These are phyloP conservation scores for Vireo altiloquus DNA, from an alignment of 2,113 vertebrate genomes.

Conservation along the genomic window DNA sequence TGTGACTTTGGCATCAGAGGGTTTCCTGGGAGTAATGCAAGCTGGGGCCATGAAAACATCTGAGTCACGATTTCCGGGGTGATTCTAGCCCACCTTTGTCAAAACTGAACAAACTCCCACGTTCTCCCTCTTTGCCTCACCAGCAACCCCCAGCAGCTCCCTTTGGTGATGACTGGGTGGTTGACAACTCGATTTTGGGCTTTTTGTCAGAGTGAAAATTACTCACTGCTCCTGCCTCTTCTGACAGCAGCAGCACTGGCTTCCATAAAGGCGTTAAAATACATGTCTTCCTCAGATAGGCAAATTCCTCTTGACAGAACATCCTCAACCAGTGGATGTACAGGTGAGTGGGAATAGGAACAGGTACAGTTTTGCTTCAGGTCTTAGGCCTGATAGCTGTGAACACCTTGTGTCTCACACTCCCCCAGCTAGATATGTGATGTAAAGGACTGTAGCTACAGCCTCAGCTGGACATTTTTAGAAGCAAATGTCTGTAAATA, in stretches of 20 bases:
- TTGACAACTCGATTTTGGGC: background rate
- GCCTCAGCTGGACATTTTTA: background rate
- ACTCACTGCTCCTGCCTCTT: background rate
- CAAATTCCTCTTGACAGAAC: background rate
- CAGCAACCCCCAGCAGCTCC: background rate
- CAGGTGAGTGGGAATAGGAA: background rate
- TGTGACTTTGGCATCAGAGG: constrained; percentile 83
- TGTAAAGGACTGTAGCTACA: background rate
- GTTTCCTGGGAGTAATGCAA: constrained; percentile 85
- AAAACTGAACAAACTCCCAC: constrained; percentile 67
- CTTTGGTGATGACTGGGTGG: background rate
- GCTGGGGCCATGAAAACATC: constrained; percentile 75
- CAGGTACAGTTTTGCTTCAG: background rate
- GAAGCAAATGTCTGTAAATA: background rate
- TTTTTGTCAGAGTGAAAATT: constrained; percentile 23
- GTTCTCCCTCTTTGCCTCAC: constrained; percentile 9
- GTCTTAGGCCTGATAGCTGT: background rate
- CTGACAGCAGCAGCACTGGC: background rate
- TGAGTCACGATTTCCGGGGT: constrained; percentile 87
- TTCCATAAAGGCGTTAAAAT: background rate
- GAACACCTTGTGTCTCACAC: background rate
- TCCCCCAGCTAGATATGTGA: background rate
- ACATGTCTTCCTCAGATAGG: background rate
- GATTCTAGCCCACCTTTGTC: constrained; percentile 82
- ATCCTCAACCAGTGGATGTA: background rate